Evolutionary conservation across 37 sponge, comb jelly and placozoan genomes (phyloP), one percentile per base, ranked within the genome.

Genomic region (Halichondria panicea): DNA sequence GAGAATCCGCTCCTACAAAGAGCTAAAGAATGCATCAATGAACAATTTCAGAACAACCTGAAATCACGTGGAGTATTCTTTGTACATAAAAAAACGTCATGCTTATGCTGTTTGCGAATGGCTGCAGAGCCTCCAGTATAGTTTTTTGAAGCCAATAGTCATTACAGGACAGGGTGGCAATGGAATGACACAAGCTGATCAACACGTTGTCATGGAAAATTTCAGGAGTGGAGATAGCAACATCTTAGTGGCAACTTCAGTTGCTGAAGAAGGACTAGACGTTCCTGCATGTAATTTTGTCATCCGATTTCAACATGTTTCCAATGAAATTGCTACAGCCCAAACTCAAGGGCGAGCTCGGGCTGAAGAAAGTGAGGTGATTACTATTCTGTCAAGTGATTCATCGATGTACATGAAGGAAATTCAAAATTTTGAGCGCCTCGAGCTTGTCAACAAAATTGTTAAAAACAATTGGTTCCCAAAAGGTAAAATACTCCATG

Each of bases 311-410:
- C 83, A 83, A 32, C 68, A 74, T 44, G 79, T 92, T 21, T 72
- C 88, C 42, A 77, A 83, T 87, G 84, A 88, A 61, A 88, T 88
- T 25, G 84, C 88, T 15, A 48, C 59, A 40, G 80, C 74, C 0
- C 93, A 92, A 74, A 70, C 88, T 43, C 50, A 74, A 76, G 93
- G 93, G 30, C 55, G 93, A 45, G 93, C 93, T 8, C 55, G 93
- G 43, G 88, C 80, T 36, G 74, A 55, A 43, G 80, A 81, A 3
- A 83, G 88, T 55, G 71, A 70, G 27, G 48, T 64, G 18, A 70
- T 70, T 69, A 81, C 81, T 21, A 68, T 90, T 34, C 57, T 90
- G 15, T 59, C 69, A 8, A 54, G 63, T 37, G 63, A 68, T 32
- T 70, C 87, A 3, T 57, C 46, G 5, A 80, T 68, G 62, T 27